These are phyloP conservation scores for Zoroaster sp. DNA, from an alignment of 53 echinoderm and acorn worm species.

Conservation along the genomic window DNA sequence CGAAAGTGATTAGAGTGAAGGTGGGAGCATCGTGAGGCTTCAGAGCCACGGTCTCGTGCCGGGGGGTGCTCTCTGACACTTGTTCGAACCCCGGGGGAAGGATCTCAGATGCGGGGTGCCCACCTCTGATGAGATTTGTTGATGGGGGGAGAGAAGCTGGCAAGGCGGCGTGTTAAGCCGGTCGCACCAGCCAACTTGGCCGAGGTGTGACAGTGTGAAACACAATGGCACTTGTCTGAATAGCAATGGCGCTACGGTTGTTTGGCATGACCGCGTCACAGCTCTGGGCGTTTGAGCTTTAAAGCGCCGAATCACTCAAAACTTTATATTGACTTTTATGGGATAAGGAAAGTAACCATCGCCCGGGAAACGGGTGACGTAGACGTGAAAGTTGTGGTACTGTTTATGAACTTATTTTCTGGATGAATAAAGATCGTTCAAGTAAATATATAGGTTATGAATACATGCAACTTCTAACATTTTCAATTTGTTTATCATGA, in stretches of 20 bases:
- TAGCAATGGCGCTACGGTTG: conserved; percentile 53
- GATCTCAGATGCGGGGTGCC: conserved; percentile 37
- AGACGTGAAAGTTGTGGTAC: no score
- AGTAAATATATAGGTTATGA: no score
- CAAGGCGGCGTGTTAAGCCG: conserved; percentile 48
- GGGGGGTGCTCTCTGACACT: conserved; percentile 50
- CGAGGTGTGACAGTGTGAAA: conserved; percentile 57
- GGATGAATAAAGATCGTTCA: no score
- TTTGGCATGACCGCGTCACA: conserved; percentile 15
- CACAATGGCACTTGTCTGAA: conserved; percentile 48
- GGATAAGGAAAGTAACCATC: no score
- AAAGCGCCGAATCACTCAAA: conserved; percentile 1
- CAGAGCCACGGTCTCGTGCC: conserved; percentile 5
- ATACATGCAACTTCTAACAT: no score
- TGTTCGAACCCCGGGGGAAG: conserved; percentile 29
- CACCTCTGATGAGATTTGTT: conserved; percentile 57
- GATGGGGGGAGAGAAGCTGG: neutral
- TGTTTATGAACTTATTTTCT: no score
- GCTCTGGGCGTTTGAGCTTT: neutral
- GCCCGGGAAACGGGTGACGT: no score
- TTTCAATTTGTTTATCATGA: no score
- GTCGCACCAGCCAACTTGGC: conserved; percentile 16
- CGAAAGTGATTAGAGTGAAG: conserved; percentile 50
- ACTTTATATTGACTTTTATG: neutral
- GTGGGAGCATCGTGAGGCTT: neutral